Evolutionary conservation across 2,113 vertebrate genomes (phyloP).

Genomic region (Chloroceryle aenea): DNA sequence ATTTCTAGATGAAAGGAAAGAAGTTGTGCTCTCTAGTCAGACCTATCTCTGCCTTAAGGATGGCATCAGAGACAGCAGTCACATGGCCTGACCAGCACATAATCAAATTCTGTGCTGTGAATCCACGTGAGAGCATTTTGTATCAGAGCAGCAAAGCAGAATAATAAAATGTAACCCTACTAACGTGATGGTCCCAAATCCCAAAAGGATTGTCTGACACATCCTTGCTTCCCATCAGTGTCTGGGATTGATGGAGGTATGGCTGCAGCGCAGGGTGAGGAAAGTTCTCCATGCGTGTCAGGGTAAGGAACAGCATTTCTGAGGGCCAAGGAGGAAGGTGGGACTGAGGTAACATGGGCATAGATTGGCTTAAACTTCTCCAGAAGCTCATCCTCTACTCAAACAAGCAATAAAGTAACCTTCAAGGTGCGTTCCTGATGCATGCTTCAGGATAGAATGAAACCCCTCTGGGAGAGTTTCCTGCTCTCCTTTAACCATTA

Average conservation of each 20-base stretch:
- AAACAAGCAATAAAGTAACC: background rate
- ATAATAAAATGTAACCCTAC: background rate
- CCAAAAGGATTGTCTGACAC: background rate
- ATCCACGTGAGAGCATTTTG: fast-evolving
- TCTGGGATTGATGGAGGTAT: fast-evolving
- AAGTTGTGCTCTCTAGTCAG: background rate
- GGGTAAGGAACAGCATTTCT: background rate
- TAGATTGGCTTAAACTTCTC: background rate
- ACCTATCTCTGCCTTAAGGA: background rate
- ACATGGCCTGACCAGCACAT: background rate
- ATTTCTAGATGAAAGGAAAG: background rate
- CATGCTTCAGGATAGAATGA: background rate
- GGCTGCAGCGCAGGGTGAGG: background rate
- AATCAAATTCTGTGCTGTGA: background rate
- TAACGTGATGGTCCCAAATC: fast-evolving
- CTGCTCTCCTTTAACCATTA: background rate
- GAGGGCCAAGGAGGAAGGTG: background rate
- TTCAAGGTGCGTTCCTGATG: too few species aligned
- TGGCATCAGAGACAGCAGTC: background rate
- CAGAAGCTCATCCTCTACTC: background rate
- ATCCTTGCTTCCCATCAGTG: background rate
- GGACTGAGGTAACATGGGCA: background rate
- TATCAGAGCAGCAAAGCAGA: background rate
- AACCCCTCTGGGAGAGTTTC: background rate
- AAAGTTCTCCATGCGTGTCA: background rate